phyloP scores from a whole-genome alignment of 1,140 invertebrate species.

The Caenorhabditis brenneri region DNA sequence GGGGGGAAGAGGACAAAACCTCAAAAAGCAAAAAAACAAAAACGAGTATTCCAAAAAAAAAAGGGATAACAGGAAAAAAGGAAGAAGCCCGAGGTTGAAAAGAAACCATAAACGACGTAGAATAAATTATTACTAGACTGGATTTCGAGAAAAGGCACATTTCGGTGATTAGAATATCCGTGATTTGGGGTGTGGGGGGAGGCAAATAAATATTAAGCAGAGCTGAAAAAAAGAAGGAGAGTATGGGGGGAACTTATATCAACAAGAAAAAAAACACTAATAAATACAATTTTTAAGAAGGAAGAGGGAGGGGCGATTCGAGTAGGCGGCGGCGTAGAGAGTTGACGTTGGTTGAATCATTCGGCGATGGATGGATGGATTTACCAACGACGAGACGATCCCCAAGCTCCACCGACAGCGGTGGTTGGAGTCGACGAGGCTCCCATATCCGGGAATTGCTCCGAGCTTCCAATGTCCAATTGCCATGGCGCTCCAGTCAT shows the following conservation, averaged over 20 bases:
- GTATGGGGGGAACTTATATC: not conserved
- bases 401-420: constrained; percentile 50
- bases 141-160: not conserved
- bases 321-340: not conserved
- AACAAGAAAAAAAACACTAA: constrained; percentile 32
- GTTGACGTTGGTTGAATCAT: constrained; percentile 33
- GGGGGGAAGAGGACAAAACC: not conserved
- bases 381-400: constrained; percentile 38
- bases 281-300: constrained; percentile 14
- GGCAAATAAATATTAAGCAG: not conserved
- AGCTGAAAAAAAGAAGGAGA: not conserved
- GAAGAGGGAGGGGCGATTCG: no score
- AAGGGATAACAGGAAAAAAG: constrained; percentile 5
- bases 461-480: constrained; percentile 11
- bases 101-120: constrained; percentile 9
- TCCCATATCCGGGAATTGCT: constrained; percentile 54
- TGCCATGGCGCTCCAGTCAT: constrained; percentile 49
- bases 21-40: not conserved
- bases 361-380: not conserved
- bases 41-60: not conserved
- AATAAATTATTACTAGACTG: constrained; percentile 14
- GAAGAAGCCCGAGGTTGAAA: not conserved
- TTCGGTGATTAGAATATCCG: constrained; percentile 27
- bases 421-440: not conserved
- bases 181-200: not conserved